A percentile compares a stretch with the other conserved stretches of the same genome.
These are phyloP conservation scores for Notechis scutatus DNA, from an alignment of 2,113 vertebrate genomes.

Conservation along the genomic window DNA sequence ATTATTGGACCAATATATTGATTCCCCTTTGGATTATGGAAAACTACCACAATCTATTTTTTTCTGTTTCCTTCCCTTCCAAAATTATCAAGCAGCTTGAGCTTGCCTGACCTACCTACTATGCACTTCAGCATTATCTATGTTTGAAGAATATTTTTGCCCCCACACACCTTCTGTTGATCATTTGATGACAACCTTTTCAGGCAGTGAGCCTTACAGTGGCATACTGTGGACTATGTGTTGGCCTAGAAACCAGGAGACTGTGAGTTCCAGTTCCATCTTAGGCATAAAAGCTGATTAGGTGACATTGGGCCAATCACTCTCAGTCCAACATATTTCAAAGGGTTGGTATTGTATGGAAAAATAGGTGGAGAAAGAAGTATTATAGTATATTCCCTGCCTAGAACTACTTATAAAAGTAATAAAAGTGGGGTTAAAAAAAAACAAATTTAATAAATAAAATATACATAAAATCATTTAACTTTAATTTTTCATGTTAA, in stretches of 20 bases:
- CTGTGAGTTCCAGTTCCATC: too few species aligned
- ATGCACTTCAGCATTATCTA: not conserved
- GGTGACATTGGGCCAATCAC: too few species aligned
- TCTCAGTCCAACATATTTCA: too few species aligned
- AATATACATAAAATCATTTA: not conserved
- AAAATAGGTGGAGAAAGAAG: too few species aligned
- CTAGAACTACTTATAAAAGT: too few species aligned
- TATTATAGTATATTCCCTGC: too few species aligned
- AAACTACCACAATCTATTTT: not conserved
- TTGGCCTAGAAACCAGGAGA: too few species aligned
- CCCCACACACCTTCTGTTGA: not conserved
- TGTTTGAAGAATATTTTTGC: not conserved
- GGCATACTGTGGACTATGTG: not conserved
- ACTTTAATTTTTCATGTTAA: not conserved
- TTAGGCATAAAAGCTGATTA: too few species aligned
- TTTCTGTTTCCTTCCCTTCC: not conserved
- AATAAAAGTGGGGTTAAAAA: too few species aligned
- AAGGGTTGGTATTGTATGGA: too few species aligned
- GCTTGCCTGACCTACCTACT: not conserved
- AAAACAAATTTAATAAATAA: too few species aligned
- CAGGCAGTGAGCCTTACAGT: not conserved
- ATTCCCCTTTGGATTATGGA: not conserved
- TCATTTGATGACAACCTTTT: not conserved
- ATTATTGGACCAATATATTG: not conserved
- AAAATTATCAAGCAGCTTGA: not conserved